phyloP scores from a whole-genome alignment of 2,113 vertebrate species.

The Steatornis caripensis region DNA sequence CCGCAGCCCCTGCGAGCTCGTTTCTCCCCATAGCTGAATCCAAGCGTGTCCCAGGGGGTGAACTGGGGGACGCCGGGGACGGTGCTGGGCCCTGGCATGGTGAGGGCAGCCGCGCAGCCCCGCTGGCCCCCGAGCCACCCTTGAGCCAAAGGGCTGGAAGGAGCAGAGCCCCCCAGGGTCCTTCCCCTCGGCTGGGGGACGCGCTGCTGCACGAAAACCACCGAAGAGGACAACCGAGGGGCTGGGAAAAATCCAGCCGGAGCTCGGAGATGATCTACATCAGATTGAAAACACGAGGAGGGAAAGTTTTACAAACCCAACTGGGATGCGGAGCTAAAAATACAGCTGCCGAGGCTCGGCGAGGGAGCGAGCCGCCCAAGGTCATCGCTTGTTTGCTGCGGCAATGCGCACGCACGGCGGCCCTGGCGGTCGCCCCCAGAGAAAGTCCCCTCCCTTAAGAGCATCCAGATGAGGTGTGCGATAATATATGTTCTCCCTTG shows the following conservation, averaged over 20 bases:
- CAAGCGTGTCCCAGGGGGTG: neutral
- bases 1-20: too few relatives aligned
- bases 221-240: rapidly evolving
- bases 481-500: rapidly evolving
- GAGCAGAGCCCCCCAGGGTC: neutral
- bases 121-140: neutral
- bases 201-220: neutral
- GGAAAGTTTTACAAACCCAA: neutral
- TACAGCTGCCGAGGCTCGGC: neutral
- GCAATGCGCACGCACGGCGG: rapidly evolving
- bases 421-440: neutral
- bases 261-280: neutral
- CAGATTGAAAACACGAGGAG: neutral
- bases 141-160: neutral
- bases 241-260: neutral
- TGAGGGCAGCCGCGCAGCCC: neutral
- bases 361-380: neutral
- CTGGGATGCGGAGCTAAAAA: neutral
- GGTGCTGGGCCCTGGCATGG: neutral
- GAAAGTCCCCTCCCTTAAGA: neutral
- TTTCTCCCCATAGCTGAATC: rapidly evolving
- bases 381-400: neutral
- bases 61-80: neutral
- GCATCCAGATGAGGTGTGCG: neutral
- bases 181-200: neutral